A percentile compares a stretch with the other conserved stretches of the same genome.
phyloP scores from a whole-genome alignment of 2,797 vertebrate species.

The Calcarius lapponicus region DNA sequence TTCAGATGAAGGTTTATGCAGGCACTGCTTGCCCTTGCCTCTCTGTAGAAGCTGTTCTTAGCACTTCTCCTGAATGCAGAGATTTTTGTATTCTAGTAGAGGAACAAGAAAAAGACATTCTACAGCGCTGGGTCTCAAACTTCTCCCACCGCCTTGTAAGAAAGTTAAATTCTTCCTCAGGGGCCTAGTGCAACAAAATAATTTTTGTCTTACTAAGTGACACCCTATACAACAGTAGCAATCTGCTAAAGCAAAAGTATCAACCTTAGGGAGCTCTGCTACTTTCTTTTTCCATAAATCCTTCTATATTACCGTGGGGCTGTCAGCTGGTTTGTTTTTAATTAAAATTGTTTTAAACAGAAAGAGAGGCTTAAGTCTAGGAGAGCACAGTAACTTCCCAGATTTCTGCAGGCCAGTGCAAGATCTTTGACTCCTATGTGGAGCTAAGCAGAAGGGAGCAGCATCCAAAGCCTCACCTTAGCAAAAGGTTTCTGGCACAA shows the following conservation, averaged over 20 bases:
- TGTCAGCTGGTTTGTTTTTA: neutral
- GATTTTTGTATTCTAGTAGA: slow-evolving; percentile 18
- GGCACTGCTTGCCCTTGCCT: neutral
- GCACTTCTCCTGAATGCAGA: neutral
- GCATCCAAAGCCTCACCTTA: neutral
- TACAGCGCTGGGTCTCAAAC: neutral
- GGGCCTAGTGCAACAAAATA: neutral
- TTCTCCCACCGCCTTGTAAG: neutral
- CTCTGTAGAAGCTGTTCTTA: neutral
- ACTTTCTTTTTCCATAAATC: neutral
- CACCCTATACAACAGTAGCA: neutral
- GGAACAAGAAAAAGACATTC: neutral
- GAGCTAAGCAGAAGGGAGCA: neutral
- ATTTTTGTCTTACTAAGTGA: neutral
- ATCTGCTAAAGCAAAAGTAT: neutral
- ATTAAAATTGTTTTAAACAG: neutral
- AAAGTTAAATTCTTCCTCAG: neutral
- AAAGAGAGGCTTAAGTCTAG: neutral
- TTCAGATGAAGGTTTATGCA: neutral
- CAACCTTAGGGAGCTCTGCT: neutral
- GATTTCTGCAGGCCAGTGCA: neutral
- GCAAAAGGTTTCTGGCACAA: neutral
- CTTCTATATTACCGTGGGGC: neutral
- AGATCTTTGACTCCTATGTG: neutral
- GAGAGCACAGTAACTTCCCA: neutral